Percentiles rank a stretch among this genome's conserved stretches.
These are phyloP conservation scores for Lasius platythorax DNA, from an alignment of 2,888 invertebrate species.

Conservation along the genomic window DNA sequence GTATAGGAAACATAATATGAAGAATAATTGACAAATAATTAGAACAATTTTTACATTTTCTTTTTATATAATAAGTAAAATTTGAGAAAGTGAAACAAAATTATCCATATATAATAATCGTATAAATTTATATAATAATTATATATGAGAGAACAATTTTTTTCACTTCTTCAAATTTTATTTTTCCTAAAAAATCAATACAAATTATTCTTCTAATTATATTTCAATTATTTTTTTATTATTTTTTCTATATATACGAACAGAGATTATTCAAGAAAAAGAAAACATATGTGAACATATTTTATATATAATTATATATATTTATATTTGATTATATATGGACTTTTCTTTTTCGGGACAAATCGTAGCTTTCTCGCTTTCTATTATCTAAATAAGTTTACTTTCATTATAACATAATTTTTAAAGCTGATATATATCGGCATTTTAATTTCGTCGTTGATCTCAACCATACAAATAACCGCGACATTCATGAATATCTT, in stretches of 20 bases:
- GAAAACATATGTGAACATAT: neutral
- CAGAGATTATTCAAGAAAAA: neutral
- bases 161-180: neutral
- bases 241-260: neutral
- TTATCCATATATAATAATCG: neutral
- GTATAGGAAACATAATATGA: neutral
- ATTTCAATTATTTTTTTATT: neutral
- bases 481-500: constrained; percentile 18
- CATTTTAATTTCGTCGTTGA: neutral
- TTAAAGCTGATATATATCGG: neutral
- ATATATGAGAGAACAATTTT: neutral
- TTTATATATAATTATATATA: neutral
- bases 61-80: neutral
- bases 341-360: neutral
- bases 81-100: neutral
- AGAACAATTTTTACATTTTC: neutral
- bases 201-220: neutral
- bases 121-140: neutral
- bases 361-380: neutral
- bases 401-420: too few relatives aligned
- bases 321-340: neutral
- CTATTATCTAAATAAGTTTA: neutral
- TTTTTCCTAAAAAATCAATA: neutral
- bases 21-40: neutral
- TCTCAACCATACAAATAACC: neutral